Conservation (phyloP, 2,113 vertebrate species). For the Trinectes maculatus region DNA sequence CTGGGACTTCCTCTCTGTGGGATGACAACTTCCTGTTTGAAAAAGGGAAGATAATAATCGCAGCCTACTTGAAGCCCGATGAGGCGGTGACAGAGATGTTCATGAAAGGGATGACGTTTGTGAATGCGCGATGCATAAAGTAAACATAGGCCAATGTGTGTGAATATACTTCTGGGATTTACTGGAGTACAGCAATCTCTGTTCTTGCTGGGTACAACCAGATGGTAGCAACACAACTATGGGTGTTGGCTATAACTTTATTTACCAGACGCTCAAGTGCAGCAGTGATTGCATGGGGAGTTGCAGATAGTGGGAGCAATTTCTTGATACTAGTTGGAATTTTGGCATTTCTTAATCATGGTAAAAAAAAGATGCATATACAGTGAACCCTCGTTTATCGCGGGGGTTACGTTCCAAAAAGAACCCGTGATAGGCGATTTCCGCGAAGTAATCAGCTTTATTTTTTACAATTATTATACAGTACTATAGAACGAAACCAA, state of each 20-base stretch:
- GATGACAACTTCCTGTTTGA: slow-evolving; percentile 69
- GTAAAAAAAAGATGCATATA: too few species aligned
- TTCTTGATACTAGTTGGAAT: too few species aligned
- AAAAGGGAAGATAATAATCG: slow-evolving; percentile 44
- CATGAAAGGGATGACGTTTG: slow-evolving; percentile 24
- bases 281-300: too few species aligned
- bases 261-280: not conserved
- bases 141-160: slow-evolving; percentile 31
- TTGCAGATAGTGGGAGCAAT: too few species aligned
- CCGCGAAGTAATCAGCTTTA: too few species aligned
- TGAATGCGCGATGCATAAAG: slow-evolving; percentile 52
- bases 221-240: not conserved
- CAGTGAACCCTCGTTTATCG: too few species aligned
- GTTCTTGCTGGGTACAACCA: not conserved
- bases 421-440: too few species aligned
- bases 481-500: too few species aligned
- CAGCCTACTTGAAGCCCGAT: slow-evolving; percentile 39
- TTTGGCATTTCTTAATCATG: too few species aligned
- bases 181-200: not conserved
- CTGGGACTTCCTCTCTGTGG: slow-evolving; percentile 65
- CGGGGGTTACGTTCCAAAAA: too few species aligned
- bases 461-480: too few species aligned
- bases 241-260: not conserved
- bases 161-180: slow-evolving; percentile 19
- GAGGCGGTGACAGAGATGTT: slow-evolving; percentile 17